phyloP scores from a whole-genome alignment of 2,113 vertebrate species.

The Oryzias celebensis region DNA sequence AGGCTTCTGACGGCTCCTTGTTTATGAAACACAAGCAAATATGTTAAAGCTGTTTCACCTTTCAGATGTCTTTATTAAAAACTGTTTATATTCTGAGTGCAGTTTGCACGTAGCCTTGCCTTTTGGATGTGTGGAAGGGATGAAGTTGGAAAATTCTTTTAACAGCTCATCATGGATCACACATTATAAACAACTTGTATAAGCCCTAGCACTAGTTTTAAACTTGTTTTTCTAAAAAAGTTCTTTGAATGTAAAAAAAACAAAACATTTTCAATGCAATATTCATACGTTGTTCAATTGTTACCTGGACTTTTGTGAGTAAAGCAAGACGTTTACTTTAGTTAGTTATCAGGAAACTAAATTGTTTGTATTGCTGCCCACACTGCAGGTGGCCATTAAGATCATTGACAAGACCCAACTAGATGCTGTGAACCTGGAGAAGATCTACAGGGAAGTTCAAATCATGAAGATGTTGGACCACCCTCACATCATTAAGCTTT shows the following conservation, averaged over 20 bases:
- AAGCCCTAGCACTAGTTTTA: background rate
- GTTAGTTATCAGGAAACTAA: conserved; percentile 10
- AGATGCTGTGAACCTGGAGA: conserved; percentile 95
- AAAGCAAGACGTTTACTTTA: conserved; percentile 4
- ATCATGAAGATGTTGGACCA: conserved; percentile 99
- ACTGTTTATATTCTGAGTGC: conserved; percentile 27
- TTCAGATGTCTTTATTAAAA: conserved; percentile 43
- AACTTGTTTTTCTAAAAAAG: background rate
- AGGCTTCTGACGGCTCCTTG: conserved; percentile 51
- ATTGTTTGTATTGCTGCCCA: conserved; percentile 39
- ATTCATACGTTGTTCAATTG: conserved; percentile 4
- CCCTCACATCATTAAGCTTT: conserved; percentile 97
- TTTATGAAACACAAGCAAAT: conserved; percentile 52
- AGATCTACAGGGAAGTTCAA: conserved; percentile 97
- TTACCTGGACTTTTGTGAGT: conserved; percentile 4
- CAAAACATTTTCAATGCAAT: background rate
- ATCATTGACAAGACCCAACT: conserved; percentile 98
- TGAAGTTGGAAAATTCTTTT: conserved; percentile 13
- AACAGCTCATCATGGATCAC: conserved; percentile 24
- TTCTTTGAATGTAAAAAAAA: conserved; percentile 2
- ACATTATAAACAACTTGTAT: conserved; percentile 31
- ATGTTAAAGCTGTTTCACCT: conserved; percentile 44
- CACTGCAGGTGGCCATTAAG: conserved; percentile 94
- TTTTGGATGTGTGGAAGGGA: conserved; percentile 8
- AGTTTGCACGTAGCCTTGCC: conserved; percentile 26